Evolutionary conservation across 37 sponge, comb jelly and placozoan species (phyloP), one percentile per base, ranked within the genome.

Genomic region (Ephydatia muelleri): DNA sequence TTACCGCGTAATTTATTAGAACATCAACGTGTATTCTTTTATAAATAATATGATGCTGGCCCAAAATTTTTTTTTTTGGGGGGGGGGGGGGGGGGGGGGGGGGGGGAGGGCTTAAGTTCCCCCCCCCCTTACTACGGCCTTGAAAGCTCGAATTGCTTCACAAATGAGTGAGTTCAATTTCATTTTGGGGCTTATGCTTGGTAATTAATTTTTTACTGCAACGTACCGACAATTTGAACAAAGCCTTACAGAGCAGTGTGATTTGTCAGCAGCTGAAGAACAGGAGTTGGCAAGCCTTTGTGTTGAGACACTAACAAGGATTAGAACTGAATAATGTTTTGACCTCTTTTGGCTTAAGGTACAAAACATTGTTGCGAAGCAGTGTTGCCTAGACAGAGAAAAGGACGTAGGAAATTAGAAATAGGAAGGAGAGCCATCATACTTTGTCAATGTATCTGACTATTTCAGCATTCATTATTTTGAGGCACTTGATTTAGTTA

Each of bases 401-500:
- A 67, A 75, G 65, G 6, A 83, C 66, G 49, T 91, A 49, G 79
- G 89, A 89, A 57, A 84, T 84, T 8, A 78, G 84, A 6, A 36
- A 66, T 5, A 35, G 84, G 77, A 76, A 76, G 47, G 38, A 14
- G 47, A 38, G 75, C 49, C 22, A 29, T 23, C n/a, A n/a, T n/a
- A n/a, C n/a, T n/a, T n/a, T n/a, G n/a, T n/a, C n/a, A n/a, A n/a
- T n/a, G n/a, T n/a, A 70, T 70, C 13, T 70, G 9, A 70, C 72
- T 6, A 32, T 6, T 70, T 8, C 14, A 13, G 14, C 27, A 70
- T 70, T 32, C 19, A 13, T 5, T 88, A 76, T 57, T 91, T 71
- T 83, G 89, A 89, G 34, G 89, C 89, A 73, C 69, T 89, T 26
- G 89, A 89, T 79, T 49, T 83, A 32, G 33, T 83, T 27, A 79